Base-by-base conservation (phyloP, 1,140 invertebrate species). In the Whitmania pigra region DNA sequence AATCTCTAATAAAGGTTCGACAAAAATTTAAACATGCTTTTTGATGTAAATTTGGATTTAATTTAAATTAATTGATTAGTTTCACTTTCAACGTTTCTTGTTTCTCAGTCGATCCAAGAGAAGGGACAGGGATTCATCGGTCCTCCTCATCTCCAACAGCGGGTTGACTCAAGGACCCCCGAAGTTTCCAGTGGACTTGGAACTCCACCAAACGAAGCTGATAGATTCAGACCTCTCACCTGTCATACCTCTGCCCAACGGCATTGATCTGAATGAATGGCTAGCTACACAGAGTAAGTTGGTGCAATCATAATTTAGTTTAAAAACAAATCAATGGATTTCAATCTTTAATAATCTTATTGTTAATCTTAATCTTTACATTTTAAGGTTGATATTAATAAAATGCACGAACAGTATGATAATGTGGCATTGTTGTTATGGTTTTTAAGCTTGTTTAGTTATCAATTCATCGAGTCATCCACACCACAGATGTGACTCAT, bases 251-350 rank as follows among this genome's bases (percentile, higher is more conserved):
- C 86, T 97, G 83, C 94, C 94, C 76, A 87, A 88, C 74, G 92
- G 92, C 75, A 86, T 97, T 79, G 93, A 96, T 83, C 92, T 93
- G 84, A 95, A 97, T 85, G 94, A 98, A 87, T 98, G 94, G 94
- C 88, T 97, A 75, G 94, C 94, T 73, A 96, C 93, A 75, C 94
- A 98, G 82, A 96, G 92, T 94, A 82, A 88, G 89, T 89, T 0
- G 20, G 5, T 20, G 20, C 54, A 25, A 25, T 63, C 9, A 13
- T 17, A 15, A 31, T 63, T 63, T 31, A 25, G 2, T 63, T 25
- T 63, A 18, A 15, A 49, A 49, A 3, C 13, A 43, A 13, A 15
- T 49, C 15, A 49, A 43, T 49, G 2, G 6, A 3, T 49, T 49
- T 49, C 15, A 49, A 49, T 13, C 0, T 49, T 49, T 49, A 49